Conservation (phyloP, 2,797 vertebrate species). For the Dryobates pubescens region DNA sequence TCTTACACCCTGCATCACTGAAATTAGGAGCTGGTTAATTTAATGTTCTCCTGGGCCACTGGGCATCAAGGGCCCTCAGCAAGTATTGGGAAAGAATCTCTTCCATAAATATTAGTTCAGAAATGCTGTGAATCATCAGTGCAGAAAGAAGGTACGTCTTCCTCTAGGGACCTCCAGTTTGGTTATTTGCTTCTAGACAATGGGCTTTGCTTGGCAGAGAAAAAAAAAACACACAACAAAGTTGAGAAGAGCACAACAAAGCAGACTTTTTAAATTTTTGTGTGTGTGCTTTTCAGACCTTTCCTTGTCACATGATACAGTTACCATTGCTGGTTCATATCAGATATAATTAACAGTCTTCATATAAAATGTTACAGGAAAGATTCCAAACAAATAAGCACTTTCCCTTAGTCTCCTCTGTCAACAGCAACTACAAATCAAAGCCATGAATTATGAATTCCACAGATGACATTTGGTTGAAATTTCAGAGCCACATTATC, state of each 20-base stretch:
- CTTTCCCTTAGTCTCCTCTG: not conserved
- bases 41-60: not conserved
- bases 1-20: not conserved
- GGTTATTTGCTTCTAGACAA: not conserved
- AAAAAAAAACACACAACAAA: not conserved
- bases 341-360: not conserved
- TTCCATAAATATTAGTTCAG: not conserved
- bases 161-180: not conserved
- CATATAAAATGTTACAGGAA: not conserved
- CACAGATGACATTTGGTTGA: not conserved
- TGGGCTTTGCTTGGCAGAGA: not conserved
- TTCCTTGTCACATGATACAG: not conserved
- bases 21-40: not conserved
- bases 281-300: not conserved
- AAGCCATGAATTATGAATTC: not conserved
- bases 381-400: not conserved
- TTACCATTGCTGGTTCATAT: not conserved
- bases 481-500: not conserved
- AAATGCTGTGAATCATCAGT: not conserved
- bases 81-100: constrained; percentile 9
- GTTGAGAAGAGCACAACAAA: not conserved
- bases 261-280: not conserved
- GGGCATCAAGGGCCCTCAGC: not conserved
- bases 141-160: not conserved
- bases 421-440: not conserved